Percentiles rank a stretch among this genome's conserved stretches.
phyloP scores from a whole-genome alignment of 1,140 invertebrate genomes.

The Halesus radiatus region DNA sequence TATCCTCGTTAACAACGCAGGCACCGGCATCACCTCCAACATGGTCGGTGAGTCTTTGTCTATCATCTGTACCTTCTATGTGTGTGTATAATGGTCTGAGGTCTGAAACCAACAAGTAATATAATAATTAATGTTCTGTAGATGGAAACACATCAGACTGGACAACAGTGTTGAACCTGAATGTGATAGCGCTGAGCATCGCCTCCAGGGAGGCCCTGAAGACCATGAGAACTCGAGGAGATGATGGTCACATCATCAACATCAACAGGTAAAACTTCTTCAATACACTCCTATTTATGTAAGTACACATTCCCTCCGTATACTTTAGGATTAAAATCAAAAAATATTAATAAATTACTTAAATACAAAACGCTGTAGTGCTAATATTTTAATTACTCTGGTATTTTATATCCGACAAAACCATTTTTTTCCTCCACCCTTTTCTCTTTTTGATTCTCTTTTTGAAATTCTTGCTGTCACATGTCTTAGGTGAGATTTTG shows the following conservation, averaged over 20 bases:
- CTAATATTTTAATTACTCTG: too few relatives aligned
- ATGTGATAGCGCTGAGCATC: constrained; percentile 72
- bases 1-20: constrained; percentile 84
- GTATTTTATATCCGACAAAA: too few relatives aligned
- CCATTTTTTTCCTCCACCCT: too few relatives aligned
- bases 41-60: background rate
- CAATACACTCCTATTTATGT: background rate
- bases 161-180: constrained; percentile 61
- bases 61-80: too few relatives aligned
- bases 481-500: too few relatives aligned
- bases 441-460: too few relatives aligned
- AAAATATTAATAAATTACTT: too few relatives aligned
- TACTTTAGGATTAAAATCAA: too few relatives aligned
- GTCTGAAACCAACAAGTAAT: too few relatives aligned
- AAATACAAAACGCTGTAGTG: too few relatives aligned
- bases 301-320: too few relatives aligned
- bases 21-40: background rate
- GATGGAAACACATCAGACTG: constrained; percentile 3
- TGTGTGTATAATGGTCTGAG: background rate
- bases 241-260: constrained; percentile 78
- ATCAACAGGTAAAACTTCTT: constrained; percentile 77
- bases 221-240: constrained; percentile 71
- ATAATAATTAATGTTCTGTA: background rate
- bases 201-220: constrained; percentile 72
- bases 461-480: too few relatives aligned